Evolutionary conservation across 2,888 invertebrate species (phyloP).

Genomic region (Acanthosoma haemorrhoidale): DNA sequence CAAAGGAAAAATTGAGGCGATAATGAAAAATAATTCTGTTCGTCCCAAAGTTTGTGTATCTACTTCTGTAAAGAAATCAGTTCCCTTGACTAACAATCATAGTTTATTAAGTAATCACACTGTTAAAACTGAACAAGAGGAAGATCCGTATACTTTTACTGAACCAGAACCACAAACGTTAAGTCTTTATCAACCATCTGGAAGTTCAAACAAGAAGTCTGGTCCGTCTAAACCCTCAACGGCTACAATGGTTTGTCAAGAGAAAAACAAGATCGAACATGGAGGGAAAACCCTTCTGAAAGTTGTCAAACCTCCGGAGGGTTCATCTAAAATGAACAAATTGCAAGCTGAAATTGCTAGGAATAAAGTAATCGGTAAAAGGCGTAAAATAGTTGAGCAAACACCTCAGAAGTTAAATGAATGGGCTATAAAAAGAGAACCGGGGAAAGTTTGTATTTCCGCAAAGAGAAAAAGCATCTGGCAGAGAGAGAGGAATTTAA

Average conservation of each 20-base stretch:
- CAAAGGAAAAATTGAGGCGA: constrained; percentile 43
- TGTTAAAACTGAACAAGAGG: constrained; percentile 30
- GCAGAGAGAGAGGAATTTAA: constrained; percentile 42
- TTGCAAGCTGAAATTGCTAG: constrained; percentile 39
- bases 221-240: not conserved
- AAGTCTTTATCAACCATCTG: constrained; percentile 36
- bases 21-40: constrained; percentile 41
- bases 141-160: constrained; percentile 42
- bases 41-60: constrained; percentile 38
- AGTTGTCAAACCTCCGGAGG: constrained; percentile 24
- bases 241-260: constrained; percentile 34
- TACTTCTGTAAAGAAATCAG: constrained; percentile 27
- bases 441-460: constrained; percentile 38
- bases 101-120: not conserved
- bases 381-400: constrained; percentile 36
- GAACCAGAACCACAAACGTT: constrained; percentile 40
- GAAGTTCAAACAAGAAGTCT: constrained; percentile 28
- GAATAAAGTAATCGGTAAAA: constrained; percentile 38
- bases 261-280: constrained; percentile 34
- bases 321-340: constrained; percentile 38
- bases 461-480: constrained; percentile 42
- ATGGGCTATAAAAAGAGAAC: constrained; percentile 29
- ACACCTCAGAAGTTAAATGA: constrained; percentile 26
- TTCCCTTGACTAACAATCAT: constrained; percentile 29
- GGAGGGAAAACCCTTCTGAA: constrained; percentile 23